A percentile compares a stretch with the other conserved stretches of the same genome.
These are phyloP conservation scores for Oedothorax gibbosus DNA, from an alignment of 1,140 invertebrate genomes.

Conservation along the genomic window DNA sequence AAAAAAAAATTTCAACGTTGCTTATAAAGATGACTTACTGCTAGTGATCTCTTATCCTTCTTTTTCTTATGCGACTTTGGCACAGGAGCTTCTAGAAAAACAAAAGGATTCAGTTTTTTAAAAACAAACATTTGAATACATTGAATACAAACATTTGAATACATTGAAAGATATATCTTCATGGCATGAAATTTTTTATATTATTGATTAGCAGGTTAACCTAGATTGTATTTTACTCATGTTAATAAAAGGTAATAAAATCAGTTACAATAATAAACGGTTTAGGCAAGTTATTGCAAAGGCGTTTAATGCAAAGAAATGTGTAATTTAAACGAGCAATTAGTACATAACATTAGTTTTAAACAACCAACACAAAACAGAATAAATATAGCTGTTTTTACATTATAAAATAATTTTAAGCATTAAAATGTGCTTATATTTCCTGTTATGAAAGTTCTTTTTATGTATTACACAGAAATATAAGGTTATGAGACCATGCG, in stretches of 20 bases:
- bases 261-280: background rate
- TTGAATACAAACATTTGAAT: no score
- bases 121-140: no score
- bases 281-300: no score
- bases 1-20: no score
- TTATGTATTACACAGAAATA: background rate
- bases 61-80: slow-evolving; percentile 6
- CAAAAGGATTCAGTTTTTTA: background rate
- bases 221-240: background rate
- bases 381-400: no score
- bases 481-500: background rate
- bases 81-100: background rate
- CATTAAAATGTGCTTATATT: no score
- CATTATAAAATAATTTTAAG: no score
- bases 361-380: no score
- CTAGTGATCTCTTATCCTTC: slow-evolving; percentile 26
- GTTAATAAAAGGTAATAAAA: background rate
- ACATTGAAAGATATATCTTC: no score
- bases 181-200: background rate
- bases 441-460: background rate
- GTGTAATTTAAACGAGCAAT: background rate
- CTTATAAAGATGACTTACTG: background rate
- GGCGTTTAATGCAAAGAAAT: background rate
- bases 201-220: background rate
- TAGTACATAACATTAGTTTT: no score